A percentile compares a stretch with the other conserved stretches of the same genome.
Evolutionary conservation across 2,797 vertebrate species (phyloP).

Genomic region (Anguilla marmorata): DNA sequence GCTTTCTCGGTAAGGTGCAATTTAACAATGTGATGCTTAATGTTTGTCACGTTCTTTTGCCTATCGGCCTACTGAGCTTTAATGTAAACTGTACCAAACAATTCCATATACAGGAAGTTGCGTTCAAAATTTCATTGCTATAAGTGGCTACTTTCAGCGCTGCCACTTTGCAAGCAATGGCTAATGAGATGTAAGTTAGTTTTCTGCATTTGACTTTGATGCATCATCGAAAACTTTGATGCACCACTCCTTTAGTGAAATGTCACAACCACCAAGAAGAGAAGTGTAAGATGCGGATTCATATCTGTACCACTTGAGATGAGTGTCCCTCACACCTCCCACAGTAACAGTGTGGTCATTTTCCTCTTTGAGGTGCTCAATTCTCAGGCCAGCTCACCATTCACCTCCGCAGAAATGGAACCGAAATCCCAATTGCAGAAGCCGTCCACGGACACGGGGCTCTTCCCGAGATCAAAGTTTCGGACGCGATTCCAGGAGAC

Average conservation of each 20-base stretch:
- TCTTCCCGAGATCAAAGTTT: conserved; percentile 35
- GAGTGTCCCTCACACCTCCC: not conserved
- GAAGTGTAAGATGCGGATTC: not conserved
- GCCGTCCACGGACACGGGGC: conserved; percentile 64
- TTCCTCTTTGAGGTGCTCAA: not conserved
- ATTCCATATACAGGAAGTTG: too few relatives aligned
- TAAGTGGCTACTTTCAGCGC: too few relatives aligned
- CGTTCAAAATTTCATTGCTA: too few relatives aligned
- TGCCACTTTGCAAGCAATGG: too few relatives aligned
- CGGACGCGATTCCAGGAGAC: conserved; percentile 69
- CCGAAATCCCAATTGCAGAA: conserved; percentile 82
- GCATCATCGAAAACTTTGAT: not conserved
- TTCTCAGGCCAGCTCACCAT: not conserved
- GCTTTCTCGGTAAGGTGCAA: not conserved
- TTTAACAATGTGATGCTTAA: not conserved
- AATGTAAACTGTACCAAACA: not conserved
- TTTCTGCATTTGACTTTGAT: not conserved
- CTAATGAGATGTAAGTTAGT: too few relatives aligned
- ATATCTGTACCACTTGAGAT: not conserved
- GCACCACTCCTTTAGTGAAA: not conserved
- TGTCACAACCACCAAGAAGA: not conserved
- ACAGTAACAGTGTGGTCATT: not conserved
- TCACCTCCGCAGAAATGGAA: conserved; percentile 49
- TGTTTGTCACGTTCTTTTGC: not conserved
- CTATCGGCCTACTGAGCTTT: not conserved